Evolutionary conservation across 2,113 vertebrate genomes (phyloP).

Genomic region (Plecturocebus donacophilus): DNA sequence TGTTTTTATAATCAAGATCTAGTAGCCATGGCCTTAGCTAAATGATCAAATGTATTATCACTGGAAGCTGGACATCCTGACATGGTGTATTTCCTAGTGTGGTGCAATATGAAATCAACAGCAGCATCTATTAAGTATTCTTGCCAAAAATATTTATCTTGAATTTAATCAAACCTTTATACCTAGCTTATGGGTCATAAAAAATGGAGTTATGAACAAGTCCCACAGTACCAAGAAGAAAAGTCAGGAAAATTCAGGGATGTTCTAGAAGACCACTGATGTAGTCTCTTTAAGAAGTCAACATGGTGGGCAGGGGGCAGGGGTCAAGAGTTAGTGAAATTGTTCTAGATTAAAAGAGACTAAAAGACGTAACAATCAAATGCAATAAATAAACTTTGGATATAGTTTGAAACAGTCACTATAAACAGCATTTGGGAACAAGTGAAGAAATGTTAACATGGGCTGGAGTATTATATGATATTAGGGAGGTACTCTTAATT

Average conservation of each 20-base stretch:
- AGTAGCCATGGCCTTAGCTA: not conserved
- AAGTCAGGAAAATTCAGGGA: not conserved
- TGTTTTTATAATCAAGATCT: not conserved
- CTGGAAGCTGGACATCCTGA: not conserved
- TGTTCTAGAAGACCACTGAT: not conserved
- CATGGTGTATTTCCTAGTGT: not conserved
- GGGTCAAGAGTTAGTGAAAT: not conserved
- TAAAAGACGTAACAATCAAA: conserved; percentile 14
- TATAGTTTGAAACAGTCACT: conserved; percentile 38
- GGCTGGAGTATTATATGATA: not conserved
- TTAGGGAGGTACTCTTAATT: conserved; percentile 1
- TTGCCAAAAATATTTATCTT: not conserved
- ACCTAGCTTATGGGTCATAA: not conserved
- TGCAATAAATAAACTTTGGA: not conserved
- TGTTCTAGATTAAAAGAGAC: not conserved
- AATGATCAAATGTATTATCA: not conserved
- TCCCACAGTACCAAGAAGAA: not conserved
- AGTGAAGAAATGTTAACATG: not conserved
- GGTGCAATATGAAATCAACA: conserved; percentile 32
- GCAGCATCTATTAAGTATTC: conserved; percentile 17
- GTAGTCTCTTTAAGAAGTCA: not conserved
- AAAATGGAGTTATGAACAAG: not conserved
- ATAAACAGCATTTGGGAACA: not conserved
- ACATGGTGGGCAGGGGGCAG: not conserved
- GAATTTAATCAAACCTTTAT: conserved; percentile 42